Evolutionary conservation across 2,888 invertebrate species (phyloP).

Genomic region (Charanyca ferruginea): DNA sequence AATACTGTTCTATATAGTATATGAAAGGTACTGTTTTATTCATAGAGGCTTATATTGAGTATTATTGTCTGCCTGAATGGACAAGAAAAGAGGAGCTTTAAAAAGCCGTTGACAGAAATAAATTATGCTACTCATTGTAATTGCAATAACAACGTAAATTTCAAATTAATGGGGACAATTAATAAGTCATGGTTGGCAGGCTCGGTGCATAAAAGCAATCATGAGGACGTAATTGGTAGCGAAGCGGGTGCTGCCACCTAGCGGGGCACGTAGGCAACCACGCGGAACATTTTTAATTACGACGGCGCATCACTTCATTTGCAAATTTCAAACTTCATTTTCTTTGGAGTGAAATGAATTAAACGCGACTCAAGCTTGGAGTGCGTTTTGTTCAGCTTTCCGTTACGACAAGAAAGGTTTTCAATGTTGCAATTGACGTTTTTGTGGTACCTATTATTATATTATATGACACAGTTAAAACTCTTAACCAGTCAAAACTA

Average conservation of each 20-base stretch:
- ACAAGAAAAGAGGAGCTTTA: background rate
- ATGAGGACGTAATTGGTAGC: slow-evolving; percentile 70
- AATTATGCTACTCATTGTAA: slow-evolving; percentile 24
- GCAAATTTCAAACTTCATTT: slow-evolving; percentile 72
- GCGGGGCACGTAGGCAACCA: slow-evolving; percentile 47
- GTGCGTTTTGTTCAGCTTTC: slow-evolving; percentile 52
- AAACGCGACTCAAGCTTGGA: slow-evolving; percentile 43
- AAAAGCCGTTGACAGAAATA: slow-evolving; percentile 10
- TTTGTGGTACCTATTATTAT: slow-evolving; percentile 23
- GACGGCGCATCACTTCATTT: slow-evolving; percentile 82
- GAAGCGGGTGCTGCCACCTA: slow-evolving; percentile 57
- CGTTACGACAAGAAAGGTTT: slow-evolving; percentile 38
- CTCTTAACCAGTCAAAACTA: too few relatives aligned
- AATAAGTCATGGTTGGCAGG: slow-evolving; percentile 75
- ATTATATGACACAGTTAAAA: too few relatives aligned
- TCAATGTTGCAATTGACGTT: slow-evolving; percentile 49
- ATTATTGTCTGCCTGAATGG: slow-evolving; percentile 8
- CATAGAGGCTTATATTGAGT: background rate
- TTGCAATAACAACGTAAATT: slow-evolving; percentile 62
- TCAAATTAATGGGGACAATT: slow-evolving; percentile 65
- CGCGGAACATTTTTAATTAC: slow-evolving; percentile 84
- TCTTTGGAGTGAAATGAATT: slow-evolving; percentile 56
- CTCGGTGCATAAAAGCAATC: slow-evolving; percentile 77
- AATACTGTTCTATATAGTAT: background rate
- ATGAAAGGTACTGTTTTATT: slow-evolving; percentile 15